These are phyloP conservation scores for Pangasius sanitwongsei DNA, from an alignment of 2,797 vertebrate genomes.

Conservation along the genomic window DNA sequence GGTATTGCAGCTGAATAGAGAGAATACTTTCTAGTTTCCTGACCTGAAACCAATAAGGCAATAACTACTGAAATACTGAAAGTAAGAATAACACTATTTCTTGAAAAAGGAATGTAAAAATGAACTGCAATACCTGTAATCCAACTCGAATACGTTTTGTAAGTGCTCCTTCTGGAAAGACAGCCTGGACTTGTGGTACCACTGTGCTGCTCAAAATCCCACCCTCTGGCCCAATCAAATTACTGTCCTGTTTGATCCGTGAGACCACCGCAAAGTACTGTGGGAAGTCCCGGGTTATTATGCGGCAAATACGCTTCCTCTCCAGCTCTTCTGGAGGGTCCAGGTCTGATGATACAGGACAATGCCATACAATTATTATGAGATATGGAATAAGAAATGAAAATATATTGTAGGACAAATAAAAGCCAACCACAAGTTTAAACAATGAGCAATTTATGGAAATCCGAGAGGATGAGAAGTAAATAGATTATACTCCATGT, in stretches of 20 bases:
- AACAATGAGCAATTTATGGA: neutral
- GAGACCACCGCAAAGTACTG: conserved; percentile 98
- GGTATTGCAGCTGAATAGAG: neutral
- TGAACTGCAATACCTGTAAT: conserved; percentile 82
- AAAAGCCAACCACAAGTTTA: neutral
- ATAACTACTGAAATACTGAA: neutral
- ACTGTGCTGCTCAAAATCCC: conserved; percentile 95
- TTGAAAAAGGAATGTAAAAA: neutral
- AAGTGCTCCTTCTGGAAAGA: conserved; percentile 95
- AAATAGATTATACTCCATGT: neutral
- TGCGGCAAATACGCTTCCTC: conserved; percentile 93
- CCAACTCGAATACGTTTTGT: conserved; percentile 96
- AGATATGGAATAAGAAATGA: neutral
- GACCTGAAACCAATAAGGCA: neutral
- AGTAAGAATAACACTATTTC: neutral
- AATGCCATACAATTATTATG: neutral
- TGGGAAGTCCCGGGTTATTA: conserved; percentile 96
- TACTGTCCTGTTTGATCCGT: conserved; percentile 93
- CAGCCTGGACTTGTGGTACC: conserved; percentile 93
- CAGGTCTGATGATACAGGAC: conserved; percentile 74
- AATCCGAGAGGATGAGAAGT: neutral
- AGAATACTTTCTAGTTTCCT: neutral
- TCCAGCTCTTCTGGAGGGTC: conserved; percentile 92
- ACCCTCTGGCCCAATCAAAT: conserved; percentile 94
- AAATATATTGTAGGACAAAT: neutral